Evolutionary conservation across 2,797 vertebrate species (phyloP).

Genomic region (Characodon lateralis): DNA sequence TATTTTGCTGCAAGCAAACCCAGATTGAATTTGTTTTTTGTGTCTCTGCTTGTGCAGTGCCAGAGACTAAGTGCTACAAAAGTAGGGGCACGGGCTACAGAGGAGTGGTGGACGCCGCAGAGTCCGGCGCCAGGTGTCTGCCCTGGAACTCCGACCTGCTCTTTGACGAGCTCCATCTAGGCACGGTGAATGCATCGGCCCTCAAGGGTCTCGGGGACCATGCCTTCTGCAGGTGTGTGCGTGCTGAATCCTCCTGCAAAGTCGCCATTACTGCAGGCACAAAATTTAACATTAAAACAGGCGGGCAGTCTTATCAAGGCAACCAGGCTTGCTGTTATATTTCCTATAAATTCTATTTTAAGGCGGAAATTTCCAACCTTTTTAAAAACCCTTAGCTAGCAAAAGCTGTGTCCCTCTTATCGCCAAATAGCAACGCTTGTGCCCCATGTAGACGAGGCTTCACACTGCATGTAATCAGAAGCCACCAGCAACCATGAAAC

Average conservation of each 20-base stretch:
- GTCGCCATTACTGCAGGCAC: neutral
- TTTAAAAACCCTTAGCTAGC: constrained; percentile 1
- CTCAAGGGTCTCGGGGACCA: constrained; percentile 87
- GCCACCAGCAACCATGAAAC: constrained; percentile 6
- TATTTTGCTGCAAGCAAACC: neutral
- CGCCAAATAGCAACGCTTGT: constrained; percentile 11
- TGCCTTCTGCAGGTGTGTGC: constrained; percentile 89
- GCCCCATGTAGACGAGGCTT: constrained; percentile 10
- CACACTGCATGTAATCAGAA: neutral
- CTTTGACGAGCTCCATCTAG: constrained; percentile 83
- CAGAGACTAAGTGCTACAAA: constrained; percentile 78
- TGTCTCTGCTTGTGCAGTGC: constrained; percentile 70
- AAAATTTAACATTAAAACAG: constrained; percentile 5
- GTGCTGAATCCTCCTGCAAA: constrained; percentile 16
- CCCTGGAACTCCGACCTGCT: constrained; percentile 91
- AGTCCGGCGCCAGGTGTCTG: constrained; percentile 85
- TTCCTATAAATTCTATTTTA: constrained; percentile 7
- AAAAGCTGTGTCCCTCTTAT: constrained; percentile 9
- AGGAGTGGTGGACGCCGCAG: constrained; percentile 77
- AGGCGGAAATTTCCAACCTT: constrained; percentile 21
- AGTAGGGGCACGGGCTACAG: constrained; percentile 83
- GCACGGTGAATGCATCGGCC: constrained; percentile 69
- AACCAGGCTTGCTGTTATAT: constrained; percentile 6
- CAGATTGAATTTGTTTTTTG: constrained; percentile 11
- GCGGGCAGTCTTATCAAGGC: constrained; percentile 12